These are phyloP conservation scores for Emydocephalus ijimae DNA, from an alignment of 2,113 vertebrate genomes.

Conservation along the genomic window DNA sequence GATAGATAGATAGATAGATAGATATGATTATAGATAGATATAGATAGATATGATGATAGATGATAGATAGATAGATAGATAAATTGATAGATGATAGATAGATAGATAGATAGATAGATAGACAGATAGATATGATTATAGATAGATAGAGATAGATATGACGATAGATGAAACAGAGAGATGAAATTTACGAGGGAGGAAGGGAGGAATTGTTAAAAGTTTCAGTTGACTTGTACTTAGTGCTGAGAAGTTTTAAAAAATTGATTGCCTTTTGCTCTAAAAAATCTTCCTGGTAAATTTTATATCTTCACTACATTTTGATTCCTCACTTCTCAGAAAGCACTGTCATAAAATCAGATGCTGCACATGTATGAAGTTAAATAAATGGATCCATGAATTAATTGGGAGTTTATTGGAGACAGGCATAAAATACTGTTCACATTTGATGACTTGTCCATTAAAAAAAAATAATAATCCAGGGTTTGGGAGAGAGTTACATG, in stretches of 20 bases:
- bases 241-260: neutral
- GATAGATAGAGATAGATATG: too few relatives aligned
- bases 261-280: neutral
- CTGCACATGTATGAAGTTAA: neutral
- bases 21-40: too few relatives aligned
- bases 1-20: too few relatives aligned
- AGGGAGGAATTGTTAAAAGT: neutral
- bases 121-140: too few relatives aligned
- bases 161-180: neutral
- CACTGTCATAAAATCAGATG: neutral
- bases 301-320: neutral
- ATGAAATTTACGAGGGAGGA: neutral
- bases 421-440: neutral
- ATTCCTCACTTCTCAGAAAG: neutral
- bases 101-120: too few relatives aligned
- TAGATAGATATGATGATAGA: neutral
- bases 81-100: too few relatives aligned
- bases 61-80: too few relatives aligned
- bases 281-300: neutral
- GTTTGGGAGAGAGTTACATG: neutral
- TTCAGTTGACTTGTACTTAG: neutral
- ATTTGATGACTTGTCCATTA: neutral
- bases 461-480: neutral
- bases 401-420: neutral
- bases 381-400: neutral